Conservation (phyloP, 2,888 invertebrate species). For the Autographa pulchrina region DNA sequence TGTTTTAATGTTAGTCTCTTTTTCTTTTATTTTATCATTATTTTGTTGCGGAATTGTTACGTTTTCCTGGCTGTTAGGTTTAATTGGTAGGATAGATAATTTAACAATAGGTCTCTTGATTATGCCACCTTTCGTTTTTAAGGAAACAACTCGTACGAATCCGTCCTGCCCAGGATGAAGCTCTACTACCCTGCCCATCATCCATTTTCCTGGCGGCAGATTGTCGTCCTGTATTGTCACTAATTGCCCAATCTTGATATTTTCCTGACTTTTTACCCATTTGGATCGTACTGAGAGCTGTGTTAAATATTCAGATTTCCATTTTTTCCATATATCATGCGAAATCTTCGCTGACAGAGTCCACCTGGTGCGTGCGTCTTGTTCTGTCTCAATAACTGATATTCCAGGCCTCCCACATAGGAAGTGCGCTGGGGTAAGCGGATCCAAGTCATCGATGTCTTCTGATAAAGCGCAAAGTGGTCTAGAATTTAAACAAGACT, state of each 20-base stretch:
- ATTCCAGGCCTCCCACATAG: too few relatives aligned
- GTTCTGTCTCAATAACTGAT: too few relatives aligned
- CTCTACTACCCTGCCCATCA: conserved; percentile 8
- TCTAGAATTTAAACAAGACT: too few relatives aligned
- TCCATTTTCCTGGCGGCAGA: conserved; percentile 4
- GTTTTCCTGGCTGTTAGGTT: too few relatives aligned
- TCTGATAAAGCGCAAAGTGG: too few relatives aligned
- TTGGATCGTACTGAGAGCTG: not conserved
- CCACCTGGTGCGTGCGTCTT: too few relatives aligned
- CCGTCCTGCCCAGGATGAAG: conserved; percentile 7
- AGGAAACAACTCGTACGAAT: not conserved
- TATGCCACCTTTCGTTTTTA: conserved; percentile 6
- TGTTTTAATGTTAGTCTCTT: too few relatives aligned
- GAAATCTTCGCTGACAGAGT: too few relatives aligned
- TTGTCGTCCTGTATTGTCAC: conserved; percentile 6
- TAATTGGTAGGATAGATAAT: not conserved
- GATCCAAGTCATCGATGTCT: too few relatives aligned
- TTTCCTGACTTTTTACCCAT: not conserved
- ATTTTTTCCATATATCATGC: not conserved
- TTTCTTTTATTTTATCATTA: too few relatives aligned
- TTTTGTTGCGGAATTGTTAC: too few relatives aligned
- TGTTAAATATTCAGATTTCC: conserved; percentile 1
- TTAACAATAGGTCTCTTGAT: conserved; percentile 5
- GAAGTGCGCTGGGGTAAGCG: too few relatives aligned
- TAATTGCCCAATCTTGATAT: not conserved